Evolutionary conservation across 2,113 vertebrate species (phyloP).

Genomic region (Noturus placidus): DNA sequence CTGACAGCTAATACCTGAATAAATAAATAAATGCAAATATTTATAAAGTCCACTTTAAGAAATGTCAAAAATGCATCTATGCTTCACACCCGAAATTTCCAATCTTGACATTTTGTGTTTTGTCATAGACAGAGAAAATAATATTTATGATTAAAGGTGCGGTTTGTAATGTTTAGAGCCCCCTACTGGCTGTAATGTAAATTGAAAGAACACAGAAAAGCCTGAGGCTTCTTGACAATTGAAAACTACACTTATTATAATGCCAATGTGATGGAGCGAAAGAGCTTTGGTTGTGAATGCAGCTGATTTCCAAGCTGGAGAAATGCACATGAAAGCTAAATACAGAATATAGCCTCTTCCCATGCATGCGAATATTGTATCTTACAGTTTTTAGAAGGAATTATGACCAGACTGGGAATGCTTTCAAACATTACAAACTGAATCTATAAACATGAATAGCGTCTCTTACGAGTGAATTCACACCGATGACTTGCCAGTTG

Average conservation of each 20-base stretch:
- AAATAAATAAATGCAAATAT: background rate
- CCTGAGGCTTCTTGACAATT: background rate
- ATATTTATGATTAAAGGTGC: background rate
- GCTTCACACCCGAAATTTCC: background rate
- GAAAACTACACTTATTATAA: background rate
- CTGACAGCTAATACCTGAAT: background rate
- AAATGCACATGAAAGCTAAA: background rate
- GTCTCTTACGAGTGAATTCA: background rate
- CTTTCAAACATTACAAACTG: background rate
- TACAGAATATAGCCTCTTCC: no score
- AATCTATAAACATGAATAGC: background rate
- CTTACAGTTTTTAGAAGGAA: background rate
- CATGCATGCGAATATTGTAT: background rate
- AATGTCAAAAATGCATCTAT: background rate
- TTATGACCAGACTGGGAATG: background rate
- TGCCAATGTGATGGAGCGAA: background rate
- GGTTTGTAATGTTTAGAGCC: background rate
- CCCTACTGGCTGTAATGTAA: background rate
- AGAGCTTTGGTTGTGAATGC: background rate
- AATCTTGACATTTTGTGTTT: background rate
- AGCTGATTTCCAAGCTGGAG: background rate
- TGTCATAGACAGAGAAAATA: background rate
- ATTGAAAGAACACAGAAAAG: background rate
- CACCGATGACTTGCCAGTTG: background rate
- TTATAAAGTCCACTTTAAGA: background rate